Evolutionary conservation across 2,797 vertebrate genomes (phyloP).

Genomic region (Gorsachius magnificus): DNA sequence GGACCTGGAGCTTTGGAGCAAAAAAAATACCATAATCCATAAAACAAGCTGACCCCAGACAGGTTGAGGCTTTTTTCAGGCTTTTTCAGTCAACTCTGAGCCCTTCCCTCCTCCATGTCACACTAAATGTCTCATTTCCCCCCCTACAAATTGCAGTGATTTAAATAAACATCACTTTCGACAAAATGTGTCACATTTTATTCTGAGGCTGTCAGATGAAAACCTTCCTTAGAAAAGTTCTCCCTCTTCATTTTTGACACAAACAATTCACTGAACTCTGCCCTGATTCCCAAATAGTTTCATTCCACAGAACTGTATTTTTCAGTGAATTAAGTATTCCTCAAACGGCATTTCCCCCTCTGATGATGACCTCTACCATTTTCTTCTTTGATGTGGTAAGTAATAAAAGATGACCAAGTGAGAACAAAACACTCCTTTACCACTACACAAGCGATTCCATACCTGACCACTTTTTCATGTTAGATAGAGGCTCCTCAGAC

Average conservation of each 20-base stretch:
- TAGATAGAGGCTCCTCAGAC: not conserved
- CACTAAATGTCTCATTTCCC: not conserved
- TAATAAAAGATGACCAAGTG: not conserved
- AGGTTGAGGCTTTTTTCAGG: not conserved
- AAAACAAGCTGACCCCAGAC: not conserved
- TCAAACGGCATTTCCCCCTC: not conserved
- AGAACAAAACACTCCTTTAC: not conserved
- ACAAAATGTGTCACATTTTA: not conserved
- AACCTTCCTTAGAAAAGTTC: not conserved
- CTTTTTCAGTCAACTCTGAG: not conserved
- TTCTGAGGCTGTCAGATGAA: not conserved
- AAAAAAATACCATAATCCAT: not conserved
- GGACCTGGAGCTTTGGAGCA: not conserved
- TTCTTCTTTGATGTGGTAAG: not conserved
- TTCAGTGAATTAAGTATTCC: not conserved
- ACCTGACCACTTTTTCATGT: not conserved
- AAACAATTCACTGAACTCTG: not conserved
- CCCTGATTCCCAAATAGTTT: not conserved
- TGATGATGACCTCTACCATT: not conserved
- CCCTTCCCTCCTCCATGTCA: not conserved
- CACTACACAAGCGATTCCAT: not conserved
- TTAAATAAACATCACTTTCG: not conserved
- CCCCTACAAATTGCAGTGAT: not conserved
- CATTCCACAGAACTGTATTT: not conserved
- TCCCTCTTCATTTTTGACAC: not conserved